Conservation (phyloP, 2,113 vertebrate species). For the Elephas maximus region DNA sequence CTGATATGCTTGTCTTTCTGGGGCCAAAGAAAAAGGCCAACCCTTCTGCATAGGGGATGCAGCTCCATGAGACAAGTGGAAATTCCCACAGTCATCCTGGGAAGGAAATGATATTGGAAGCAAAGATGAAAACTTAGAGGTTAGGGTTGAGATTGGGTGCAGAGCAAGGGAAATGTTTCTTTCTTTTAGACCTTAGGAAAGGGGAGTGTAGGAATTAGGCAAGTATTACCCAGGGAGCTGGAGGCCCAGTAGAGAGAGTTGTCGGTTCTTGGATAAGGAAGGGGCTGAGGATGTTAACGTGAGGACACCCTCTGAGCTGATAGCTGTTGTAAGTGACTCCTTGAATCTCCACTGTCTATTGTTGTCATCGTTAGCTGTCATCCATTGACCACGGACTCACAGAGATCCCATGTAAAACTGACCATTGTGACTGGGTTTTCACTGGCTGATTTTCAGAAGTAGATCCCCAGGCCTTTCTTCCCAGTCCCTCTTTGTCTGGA, state of each 20-base stretch:
- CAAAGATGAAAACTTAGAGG: neutral
- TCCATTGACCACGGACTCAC: too few species aligned
- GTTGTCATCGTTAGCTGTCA: too few species aligned
- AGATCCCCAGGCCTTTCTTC: too few species aligned
- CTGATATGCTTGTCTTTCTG: neutral
- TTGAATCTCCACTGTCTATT: neutral
- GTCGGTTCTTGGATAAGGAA: neutral
- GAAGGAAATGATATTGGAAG: neutral
- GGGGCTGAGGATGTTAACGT: rapidly evolving
- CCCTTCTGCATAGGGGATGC: neutral
- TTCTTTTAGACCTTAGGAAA: neutral
- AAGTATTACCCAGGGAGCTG: neutral
- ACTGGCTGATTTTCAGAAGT: too few species aligned
- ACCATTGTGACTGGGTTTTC: too few species aligned
- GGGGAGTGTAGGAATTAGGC: neutral
- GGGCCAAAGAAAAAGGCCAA: neutral
- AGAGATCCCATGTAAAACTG: too few species aligned
- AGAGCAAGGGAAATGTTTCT: neutral
- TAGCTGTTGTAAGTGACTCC: neutral
- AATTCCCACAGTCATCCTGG: neutral
- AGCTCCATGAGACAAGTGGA: neutral
- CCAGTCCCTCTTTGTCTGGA: too few species aligned
- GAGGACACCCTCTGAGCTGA: neutral
- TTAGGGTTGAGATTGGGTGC: neutral
- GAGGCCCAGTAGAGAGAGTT: neutral